A percentile compares a stretch with the other conserved stretches of the same genome.
Conservation (phyloP, 1,140 invertebrate genomes). For the Berghia stephanieae region DNA sequence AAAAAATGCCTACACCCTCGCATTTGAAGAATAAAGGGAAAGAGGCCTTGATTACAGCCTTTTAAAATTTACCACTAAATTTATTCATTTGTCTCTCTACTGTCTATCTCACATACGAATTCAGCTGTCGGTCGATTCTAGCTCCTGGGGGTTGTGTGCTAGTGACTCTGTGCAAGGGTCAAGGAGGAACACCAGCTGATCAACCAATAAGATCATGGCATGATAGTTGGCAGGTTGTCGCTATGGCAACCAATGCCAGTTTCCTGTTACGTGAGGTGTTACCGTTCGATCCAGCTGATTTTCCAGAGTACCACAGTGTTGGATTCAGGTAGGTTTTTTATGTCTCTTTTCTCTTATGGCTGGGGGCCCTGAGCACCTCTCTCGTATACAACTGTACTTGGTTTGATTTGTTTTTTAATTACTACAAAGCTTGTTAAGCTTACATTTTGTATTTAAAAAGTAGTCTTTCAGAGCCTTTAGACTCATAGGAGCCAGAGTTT, state of each 20-base stretch:
- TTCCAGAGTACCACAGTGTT: slow-evolving; percentile 64
- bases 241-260: slow-evolving; percentile 71
- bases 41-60: neutral
- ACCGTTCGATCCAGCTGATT: slow-evolving; percentile 65
- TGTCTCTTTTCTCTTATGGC: slow-evolving; percentile 51
- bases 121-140: slow-evolving; percentile 63
- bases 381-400: no score
- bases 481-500: no score
- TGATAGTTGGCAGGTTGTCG: slow-evolving; percentile 74
- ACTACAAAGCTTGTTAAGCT: no score
- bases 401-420: no score
- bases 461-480: no score
- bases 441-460: no score
- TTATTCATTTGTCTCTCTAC: neutral
- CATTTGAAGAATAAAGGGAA: neutral
- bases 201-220: slow-evolving; percentile 69
- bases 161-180: slow-evolving; percentile 73
- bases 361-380: no score
- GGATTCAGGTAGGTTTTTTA: slow-evolving; percentile 65
- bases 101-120: slow-evolving; percentile 25
- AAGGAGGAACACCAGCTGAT: slow-evolving; percentile 73
- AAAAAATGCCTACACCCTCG: no score
- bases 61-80: neutral
- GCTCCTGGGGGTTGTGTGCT: slow-evolving; percentile 65
- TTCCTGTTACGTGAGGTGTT: slow-evolving; percentile 68